Evolutionary conservation across 1,140 invertebrate genomes (phyloP).

Genomic region (Drosophila sproati): DNA sequence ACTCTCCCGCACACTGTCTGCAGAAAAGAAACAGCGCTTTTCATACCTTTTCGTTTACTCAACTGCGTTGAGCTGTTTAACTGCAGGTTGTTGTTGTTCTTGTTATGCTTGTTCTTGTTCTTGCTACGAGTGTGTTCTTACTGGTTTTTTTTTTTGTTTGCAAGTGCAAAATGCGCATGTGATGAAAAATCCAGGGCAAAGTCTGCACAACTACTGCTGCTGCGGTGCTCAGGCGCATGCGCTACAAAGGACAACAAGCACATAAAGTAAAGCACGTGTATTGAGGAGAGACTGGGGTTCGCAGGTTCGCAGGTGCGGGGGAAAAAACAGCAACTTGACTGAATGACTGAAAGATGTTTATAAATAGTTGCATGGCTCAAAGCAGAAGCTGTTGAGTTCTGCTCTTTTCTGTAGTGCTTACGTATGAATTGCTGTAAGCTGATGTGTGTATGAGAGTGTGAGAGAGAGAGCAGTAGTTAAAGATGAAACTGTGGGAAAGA

Average conservation of each 20-base stretch:
- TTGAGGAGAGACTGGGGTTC: not conserved
- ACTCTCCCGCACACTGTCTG: constrained; percentile 1
- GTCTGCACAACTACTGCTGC: constrained; percentile 55
- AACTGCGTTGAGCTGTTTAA: not conserved
- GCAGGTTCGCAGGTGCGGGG: constrained; percentile 7
- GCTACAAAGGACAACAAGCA: constrained; percentile 43
- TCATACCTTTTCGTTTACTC: not conserved
- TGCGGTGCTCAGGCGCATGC: constrained; percentile 44
- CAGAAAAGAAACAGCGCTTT: not conserved
- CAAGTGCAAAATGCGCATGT: constrained; percentile 75
- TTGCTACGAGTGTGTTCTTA: not conserved
- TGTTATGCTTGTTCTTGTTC: constrained; percentile 16
- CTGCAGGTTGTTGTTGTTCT: not conserved
- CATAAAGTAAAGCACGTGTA: constrained; percentile 38
- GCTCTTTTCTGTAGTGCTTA: not conserved
- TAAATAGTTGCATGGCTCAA: constrained; percentile 41
- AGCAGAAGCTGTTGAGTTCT: constrained; percentile 8
- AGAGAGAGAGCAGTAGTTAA: not conserved
- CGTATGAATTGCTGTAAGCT: not conserved
- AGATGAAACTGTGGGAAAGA: not conserved
- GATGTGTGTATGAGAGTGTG: not conserved
- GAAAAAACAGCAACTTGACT: not conserved
- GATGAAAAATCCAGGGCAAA: constrained; percentile 76
- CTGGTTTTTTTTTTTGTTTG: constrained; percentile 43
- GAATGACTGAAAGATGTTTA: constrained; percentile 37